Percentiles rank a stretch among this genome's conserved stretches.
Conservation (phyloP, 1,140 invertebrate species). For the Eumaeus atala region DNA sequence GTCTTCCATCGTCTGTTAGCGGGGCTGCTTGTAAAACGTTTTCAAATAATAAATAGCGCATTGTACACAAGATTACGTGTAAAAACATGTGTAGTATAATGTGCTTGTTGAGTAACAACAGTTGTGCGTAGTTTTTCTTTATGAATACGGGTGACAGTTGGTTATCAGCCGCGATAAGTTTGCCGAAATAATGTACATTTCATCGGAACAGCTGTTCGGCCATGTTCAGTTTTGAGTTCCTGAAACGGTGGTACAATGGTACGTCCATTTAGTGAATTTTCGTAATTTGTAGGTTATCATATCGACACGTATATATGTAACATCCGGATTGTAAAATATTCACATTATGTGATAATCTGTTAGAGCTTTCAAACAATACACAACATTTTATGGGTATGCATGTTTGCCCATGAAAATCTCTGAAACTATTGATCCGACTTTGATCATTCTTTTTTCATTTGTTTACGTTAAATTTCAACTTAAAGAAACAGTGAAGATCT, state of each 20-base stretch:
- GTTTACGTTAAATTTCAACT: no score
- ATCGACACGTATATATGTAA: no score
- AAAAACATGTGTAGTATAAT: constrained; percentile 6
- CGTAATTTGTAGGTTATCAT: no score
- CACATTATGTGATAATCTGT: no score
- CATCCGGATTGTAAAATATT: no score
- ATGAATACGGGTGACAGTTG: constrained; percentile 15
- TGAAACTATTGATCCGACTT: no score
- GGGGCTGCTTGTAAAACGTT: constrained; percentile 32
- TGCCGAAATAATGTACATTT: constrained; percentile 43
- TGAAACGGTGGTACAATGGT: constrained; percentile 65
- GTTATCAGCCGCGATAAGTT: constrained; percentile 52
- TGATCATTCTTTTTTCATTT: no score
- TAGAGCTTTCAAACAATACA: no score
- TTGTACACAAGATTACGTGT: constrained; percentile 2
- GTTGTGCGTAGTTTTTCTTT: neutral
- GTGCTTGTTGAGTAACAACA: constrained; percentile 5
- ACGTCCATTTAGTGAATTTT: constrained; percentile 25
- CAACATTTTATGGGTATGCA: no score
- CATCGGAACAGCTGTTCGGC: constrained; percentile 36
- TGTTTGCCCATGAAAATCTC: no score
- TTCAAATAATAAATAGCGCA: neutral
- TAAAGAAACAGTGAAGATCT: no score
- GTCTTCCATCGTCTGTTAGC: constrained; percentile 30
- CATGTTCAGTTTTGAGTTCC: constrained; percentile 67